A percentile compares a stretch with the other conserved stretches of the same genome.
phyloP scores from a whole-genome alignment of 2,797 vertebrate species.

The Netta rufina region DNA sequence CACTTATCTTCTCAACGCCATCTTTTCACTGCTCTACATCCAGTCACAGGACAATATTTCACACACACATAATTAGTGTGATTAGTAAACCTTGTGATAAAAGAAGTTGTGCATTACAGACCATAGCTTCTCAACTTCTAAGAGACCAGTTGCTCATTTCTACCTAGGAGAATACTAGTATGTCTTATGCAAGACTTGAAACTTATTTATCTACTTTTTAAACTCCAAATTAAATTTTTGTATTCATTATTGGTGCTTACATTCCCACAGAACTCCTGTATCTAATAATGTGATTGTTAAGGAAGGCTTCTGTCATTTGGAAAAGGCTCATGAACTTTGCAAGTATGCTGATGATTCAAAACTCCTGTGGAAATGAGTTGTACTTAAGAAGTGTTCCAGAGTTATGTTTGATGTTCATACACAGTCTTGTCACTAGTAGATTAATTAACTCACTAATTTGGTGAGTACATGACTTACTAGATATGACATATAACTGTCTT shows the following conservation, averaged over 20 bases:
- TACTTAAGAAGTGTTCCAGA: background rate
- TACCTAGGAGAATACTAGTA: background rate
- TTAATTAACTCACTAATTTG: background rate
- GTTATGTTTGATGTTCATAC: background rate
- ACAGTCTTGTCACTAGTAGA: background rate
- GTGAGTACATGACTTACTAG: background rate
- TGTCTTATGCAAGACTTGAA: background rate
- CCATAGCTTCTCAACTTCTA: background rate
- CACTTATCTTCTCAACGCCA: background rate
- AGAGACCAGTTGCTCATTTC: fast-evolving
- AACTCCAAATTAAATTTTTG: background rate
- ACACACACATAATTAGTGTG: background rate
- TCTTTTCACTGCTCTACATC: background rate
- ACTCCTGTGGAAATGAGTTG: background rate
- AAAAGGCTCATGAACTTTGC: background rate
- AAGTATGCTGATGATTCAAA: background rate
- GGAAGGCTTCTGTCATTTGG: background rate
- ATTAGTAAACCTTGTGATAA: background rate
- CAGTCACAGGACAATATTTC: background rate
- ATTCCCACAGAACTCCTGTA: background rate
- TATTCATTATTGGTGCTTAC: background rate
- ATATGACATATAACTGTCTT: background rate
- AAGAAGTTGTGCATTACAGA: background rate
- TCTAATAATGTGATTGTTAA: background rate
- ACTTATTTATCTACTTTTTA: background rate